These are phyloP conservation scores for Athalia cordata DNA, from an alignment of 2,888 invertebrate genomes.

Conservation along the genomic window DNA sequence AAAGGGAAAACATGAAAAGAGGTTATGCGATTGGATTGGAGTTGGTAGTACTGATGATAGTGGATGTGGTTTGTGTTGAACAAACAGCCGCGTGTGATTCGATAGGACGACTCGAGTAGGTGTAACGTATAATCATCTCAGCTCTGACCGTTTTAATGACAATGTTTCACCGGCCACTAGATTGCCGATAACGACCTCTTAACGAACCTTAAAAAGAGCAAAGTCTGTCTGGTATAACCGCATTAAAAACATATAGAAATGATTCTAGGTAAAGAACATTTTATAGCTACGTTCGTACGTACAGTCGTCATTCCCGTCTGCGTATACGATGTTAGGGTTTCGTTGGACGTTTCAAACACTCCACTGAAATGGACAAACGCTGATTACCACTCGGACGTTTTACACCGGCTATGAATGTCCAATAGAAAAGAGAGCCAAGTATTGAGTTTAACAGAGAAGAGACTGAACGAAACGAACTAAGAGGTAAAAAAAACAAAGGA, in stretches of 20 bases:
- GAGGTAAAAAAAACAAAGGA: neutral
- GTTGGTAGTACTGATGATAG: neutral
- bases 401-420: constrained; percentile 34
- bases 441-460: neutral
- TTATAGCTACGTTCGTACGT: constrained; percentile 15
- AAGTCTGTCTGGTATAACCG: constrained; percentile 5
- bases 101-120: constrained; percentile 42
- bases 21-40: neutral
- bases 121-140: constrained; percentile 54
- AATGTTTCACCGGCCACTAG: constrained; percentile 47
- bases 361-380: constrained; percentile 1
- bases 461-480: neutral
- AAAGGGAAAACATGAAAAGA: neutral
- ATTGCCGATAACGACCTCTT: constrained; percentile 44
- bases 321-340: constrained; percentile 22
- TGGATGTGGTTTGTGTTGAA: constrained; percentile 5
- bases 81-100: constrained; percentile 36
- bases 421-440: constrained; percentile 1
- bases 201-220: constrained; percentile 35
- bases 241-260: constrained; percentile 6
- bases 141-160: constrained; percentile 50
- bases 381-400: constrained; percentile 38
- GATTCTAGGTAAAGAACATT: constrained; percentile 24
- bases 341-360: constrained; percentile 30
- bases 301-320: constrained; percentile 32